Base-by-base conservation (phyloP, 2,797 vertebrate genomes). In the Anguilla anguilla region DNA sequence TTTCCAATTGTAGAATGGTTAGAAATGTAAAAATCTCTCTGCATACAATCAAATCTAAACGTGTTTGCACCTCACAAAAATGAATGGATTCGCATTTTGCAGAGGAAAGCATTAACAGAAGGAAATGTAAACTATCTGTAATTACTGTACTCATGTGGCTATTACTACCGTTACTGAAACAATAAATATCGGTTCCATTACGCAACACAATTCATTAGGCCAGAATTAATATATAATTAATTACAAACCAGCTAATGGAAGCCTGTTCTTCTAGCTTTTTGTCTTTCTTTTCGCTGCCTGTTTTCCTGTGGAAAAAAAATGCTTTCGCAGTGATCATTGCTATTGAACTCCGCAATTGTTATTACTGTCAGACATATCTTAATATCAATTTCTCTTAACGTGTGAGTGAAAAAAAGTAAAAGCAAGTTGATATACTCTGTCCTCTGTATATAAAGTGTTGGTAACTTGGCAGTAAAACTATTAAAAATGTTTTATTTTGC, bases 171-270 rank as follows among this genome's bases (percentile, higher is more conserved):
- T 81, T 81, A 81, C 17, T 46, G 74, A 46, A 81, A 81, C 43
- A 19, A 49, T 81, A 81, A 81, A 49, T 81, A 49, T 49, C 51
- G 77, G 25, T 49, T 81, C 9, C 17, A 49, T 81, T 39, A 43
- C 1, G 43, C 22, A 31, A 49, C 6, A 49, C 31, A 81, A 51
- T 46, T 51, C 43, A 49, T 49, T 49, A 25, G 22, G 77, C 77
- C 46, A 81, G 77, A 81, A 81, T 49, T 81, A 0, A 81, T 81
- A 81, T 49, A 49, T 81, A 49, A 81, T 81, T 81, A 22, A 81
- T 49, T 49, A 22, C 77, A 51, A 51, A 51, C 39, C 22, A 10
- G 77, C 39, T 13, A 49, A 19, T 25, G 77, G 17, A n/a, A 49
- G 46, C 77, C 43, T 22, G 0, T 22, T 25, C 31, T 49, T 46